Evolutionary conservation across 2,797 vertebrate genomes (phyloP), one percentile per base, ranked within the genome.

Genomic region (Typhlichthys subterraneus): DNA sequence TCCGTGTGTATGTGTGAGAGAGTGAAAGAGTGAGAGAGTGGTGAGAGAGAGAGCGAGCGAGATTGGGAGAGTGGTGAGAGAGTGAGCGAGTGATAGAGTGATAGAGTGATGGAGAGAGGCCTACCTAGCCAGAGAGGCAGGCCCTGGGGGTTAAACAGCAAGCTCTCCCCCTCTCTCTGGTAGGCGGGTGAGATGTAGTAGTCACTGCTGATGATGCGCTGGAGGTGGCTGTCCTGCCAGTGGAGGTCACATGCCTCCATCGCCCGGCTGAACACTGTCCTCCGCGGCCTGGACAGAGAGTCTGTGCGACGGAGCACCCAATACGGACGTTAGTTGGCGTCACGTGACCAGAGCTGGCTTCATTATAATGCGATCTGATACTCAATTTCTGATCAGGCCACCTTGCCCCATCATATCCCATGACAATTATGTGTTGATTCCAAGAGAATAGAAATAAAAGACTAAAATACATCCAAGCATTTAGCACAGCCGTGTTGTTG

Each of bases 191-290:
- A 96, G 86, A 93, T 70, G 59, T 99, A 99, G 89, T 94, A 93
- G 86, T 98, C 96, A 0, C 96, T 97, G 93, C 96, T 98, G 87
- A 99, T 98, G 88, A 99, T 99, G 83, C 96, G 93, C 89, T 99
- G 97, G 57, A 99, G 92, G 87, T 99, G 97, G 87, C 96, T 98
- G 89, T 98, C 97, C 89, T 99, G 97, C 97, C 97, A 99, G 87
- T 99, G 97, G 19, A 99, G 92, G 84, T 98, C 97, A 62, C 96
- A 98, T 31, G 96, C 97, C 85, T 99, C 97, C 0, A 98, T 91
- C 0, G 97, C 96, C 42, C 97, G 92, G 3, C 94, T 98, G 90
- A 99, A 99, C 67, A 99, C 97, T 0, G 96, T 98, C 87, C 97
- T 88, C 80, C 96, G 90, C 14, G 97, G 95, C 84, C 97, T 88